Conservation (phyloP, 2,888 invertebrate species). For the Limenitis camilla region DNA sequence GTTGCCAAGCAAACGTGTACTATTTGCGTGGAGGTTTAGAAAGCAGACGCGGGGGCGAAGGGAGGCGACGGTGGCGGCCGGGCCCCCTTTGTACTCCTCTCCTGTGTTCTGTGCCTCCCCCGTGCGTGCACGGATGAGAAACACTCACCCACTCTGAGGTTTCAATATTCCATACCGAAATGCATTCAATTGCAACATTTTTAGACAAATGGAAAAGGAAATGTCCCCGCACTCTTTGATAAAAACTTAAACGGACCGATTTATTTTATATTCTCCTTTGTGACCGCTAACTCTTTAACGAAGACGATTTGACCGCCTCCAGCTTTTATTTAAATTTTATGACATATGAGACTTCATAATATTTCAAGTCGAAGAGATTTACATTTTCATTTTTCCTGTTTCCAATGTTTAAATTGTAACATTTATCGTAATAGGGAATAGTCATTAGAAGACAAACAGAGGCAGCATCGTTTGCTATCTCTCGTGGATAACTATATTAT, state of each 20-base stretch:
- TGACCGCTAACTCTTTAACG: conserved; percentile 30
- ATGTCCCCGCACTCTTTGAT: conserved; percentile 32
- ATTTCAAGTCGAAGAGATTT: conserved; percentile 1
- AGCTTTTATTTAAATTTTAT: conserved; percentile 20
- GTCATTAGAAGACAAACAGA: too few species aligned
- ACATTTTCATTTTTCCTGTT: neutral
- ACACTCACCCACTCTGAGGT: conserved; percentile 61
- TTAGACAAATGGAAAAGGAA: conserved; percentile 47
- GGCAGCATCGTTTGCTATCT: too few species aligned
- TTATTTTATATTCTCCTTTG: conserved; percentile 34
- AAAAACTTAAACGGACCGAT: conserved; percentile 44
- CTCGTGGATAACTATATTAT: too few species aligned
- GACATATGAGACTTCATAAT: conserved; percentile 2
- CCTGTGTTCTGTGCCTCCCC: conserved; percentile 32
- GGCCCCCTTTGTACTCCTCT: conserved; percentile 19
- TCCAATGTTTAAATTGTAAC: too few species aligned
- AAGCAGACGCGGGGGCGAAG: conserved; percentile 51
- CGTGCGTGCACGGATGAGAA: conserved; percentile 61
- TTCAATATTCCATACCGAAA: conserved; percentile 70
- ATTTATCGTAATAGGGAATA: too few species aligned
- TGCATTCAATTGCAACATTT: conserved; percentile 66
- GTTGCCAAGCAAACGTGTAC: conserved; percentile 73
- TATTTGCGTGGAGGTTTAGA: conserved; percentile 73
- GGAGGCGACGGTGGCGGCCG: conserved; percentile 37
- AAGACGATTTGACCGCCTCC: conserved; percentile 21